These are phyloP conservation scores for Poeciliopsis retropinna DNA, from an alignment of 2,113 vertebrate species.

Conservation along the genomic window DNA sequence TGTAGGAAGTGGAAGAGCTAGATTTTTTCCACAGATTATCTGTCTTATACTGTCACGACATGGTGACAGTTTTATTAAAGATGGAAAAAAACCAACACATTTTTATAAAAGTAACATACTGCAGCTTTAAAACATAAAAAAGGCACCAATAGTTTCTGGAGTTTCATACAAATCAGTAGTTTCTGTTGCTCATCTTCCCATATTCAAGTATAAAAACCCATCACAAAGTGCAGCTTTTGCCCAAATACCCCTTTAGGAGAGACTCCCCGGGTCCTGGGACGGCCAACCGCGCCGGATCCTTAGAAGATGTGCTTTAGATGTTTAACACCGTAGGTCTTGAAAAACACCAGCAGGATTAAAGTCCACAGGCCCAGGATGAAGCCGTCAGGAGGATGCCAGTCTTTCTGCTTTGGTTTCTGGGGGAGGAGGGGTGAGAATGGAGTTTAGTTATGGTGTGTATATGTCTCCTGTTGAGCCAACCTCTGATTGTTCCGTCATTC, in stretches of 20 bases:
- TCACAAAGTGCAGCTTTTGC: conserved; percentile 15
- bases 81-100: too few relatives aligned
- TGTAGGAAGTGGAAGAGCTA: too few relatives aligned
- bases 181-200: not conserved
- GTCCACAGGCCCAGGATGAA: conserved; percentile 98
- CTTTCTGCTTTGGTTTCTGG: conserved; percentile 95
- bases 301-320: conserved; percentile 98
- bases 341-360: conserved; percentile 96
- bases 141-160: conserved; percentile 7
- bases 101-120: too few relatives aligned
- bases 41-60: too few relatives aligned
- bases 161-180: conserved; percentile 7
- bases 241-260: conserved; percentile 2
- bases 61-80: too few relatives aligned
- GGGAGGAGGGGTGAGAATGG: conserved; percentile 3
- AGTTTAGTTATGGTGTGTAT: conserved; percentile 60
- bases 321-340: conserved; percentile 95
- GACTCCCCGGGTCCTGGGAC: not conserved
- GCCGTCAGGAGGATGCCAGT: conserved; percentile 98
- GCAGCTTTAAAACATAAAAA: not conserved
- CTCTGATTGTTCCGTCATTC: conserved; percentile 70
- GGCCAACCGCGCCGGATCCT: conserved; percentile 30
- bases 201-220: conserved; percentile 15
- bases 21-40: too few relatives aligned
- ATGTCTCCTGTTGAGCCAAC: conserved; percentile 58